phyloP scores from a whole-genome alignment of 1,140 invertebrate species.

The Cardiocondyla obscurior region DNA sequence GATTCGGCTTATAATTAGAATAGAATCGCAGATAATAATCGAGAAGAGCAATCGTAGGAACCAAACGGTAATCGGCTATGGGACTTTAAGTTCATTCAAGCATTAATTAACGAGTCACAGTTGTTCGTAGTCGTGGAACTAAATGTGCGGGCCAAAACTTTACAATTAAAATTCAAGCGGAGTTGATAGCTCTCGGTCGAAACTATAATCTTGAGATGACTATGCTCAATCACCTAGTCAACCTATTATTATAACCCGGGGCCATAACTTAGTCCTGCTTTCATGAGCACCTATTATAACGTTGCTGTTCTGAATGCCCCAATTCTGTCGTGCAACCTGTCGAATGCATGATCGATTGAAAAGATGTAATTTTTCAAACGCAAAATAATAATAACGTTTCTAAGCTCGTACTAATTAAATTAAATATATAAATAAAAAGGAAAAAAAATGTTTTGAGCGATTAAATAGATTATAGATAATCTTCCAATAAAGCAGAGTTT shows the following conservation, averaged over 20 bases:
- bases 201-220: conserved; percentile 52
- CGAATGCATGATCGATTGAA: neutral
- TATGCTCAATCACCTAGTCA: conserved; percentile 38
- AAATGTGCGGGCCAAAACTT: conserved; percentile 40
- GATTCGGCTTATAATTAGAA: neutral
- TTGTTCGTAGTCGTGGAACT: conserved; percentile 26
- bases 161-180: conserved; percentile 61
- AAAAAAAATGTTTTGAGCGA: neutral
- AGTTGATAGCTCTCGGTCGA: conserved; percentile 37
- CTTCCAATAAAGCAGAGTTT: neutral
- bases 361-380: neutral
- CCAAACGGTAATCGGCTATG: conserved; percentile 11
- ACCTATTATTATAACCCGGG: conserved; percentile 27
- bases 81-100: conserved; percentile 30
- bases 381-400: neutral
- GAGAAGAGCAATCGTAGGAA: neutral
- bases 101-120: conserved; percentile 47
- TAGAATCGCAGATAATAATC: neutral
- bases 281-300: neutral
- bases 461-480: neutral
- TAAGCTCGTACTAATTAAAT: neutral
- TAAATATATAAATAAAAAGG: neutral
- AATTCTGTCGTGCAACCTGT: neutral
- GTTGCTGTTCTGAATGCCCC: neutral
- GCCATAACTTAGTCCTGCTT: conserved; percentile 11